Conservation (phyloP, 2,888 invertebrate genomes). For the Lochmaea capreae region DNA sequence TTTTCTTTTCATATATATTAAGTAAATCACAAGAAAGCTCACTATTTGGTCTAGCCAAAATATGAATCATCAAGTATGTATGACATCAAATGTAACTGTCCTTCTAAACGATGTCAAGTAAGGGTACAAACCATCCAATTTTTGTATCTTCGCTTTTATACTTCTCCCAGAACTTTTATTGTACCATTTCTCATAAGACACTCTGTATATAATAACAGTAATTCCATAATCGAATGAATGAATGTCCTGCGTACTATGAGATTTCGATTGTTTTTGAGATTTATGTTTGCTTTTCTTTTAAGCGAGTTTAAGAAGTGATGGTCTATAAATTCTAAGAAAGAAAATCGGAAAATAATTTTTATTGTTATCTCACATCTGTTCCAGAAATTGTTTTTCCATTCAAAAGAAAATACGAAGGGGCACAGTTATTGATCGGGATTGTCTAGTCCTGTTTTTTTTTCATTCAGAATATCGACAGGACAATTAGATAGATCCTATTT, state of each 20-base stretch:
- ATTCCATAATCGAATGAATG: background rate
- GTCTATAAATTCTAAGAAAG: constrained; percentile 22
- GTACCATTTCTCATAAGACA: background rate
- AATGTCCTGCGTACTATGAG: background rate
- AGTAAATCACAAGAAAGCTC: too few relatives aligned
- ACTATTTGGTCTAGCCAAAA: too few relatives aligned
- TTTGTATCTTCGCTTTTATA: too few relatives aligned
- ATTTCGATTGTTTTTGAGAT: constrained; percentile 7
- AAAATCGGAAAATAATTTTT: constrained; percentile 32
- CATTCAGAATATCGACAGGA: background rate
- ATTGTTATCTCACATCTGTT: constrained; percentile 29
- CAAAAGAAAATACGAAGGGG: constrained; percentile 18
- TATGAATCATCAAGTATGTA: too few relatives aligned
- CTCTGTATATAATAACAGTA: background rate
- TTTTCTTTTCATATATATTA: too few relatives aligned
- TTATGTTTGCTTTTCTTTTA: constrained; percentile 10
- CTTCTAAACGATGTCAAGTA: too few relatives aligned
- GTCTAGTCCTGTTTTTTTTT: constrained; percentile 1
- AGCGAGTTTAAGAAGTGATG: constrained; percentile 13
- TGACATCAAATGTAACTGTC: too few relatives aligned
- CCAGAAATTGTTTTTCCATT: constrained; percentile 33
- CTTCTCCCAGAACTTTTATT: too few relatives aligned
- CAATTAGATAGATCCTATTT: too few relatives aligned
- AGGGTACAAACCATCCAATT: too few relatives aligned
- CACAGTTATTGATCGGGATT: constrained; percentile 20